Evolutionary conservation across 1,140 invertebrate species (phyloP).

Genomic region (Neodiprion fabricii): DNA sequence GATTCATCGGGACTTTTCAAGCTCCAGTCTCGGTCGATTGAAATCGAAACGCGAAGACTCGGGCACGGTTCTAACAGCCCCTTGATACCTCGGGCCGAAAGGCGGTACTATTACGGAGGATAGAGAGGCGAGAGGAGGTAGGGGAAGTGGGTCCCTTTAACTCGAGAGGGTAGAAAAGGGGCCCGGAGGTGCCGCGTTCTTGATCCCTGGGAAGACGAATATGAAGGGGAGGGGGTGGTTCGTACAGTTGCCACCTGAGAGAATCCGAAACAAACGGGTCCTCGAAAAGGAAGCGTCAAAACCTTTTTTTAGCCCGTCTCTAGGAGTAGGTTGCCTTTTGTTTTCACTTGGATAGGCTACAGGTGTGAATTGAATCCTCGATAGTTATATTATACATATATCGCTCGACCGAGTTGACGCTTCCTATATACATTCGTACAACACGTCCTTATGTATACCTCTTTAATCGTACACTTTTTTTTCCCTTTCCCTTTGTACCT

Average conservation of each 20-base stretch:
- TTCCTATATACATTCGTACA: too few relatives aligned
- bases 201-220: neutral
- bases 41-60: too few relatives aligned
- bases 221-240: neutral
- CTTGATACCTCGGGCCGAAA: neutral
- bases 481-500: neutral
- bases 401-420: neutral
- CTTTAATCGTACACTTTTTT: neutral
- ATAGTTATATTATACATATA: neutral
- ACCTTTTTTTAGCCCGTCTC: neutral
- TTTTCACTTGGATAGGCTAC: neutral
- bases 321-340: neutral
- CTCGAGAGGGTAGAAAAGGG: slow-evolving; percentile 4
- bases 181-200: neutral
- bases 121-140: too few relatives aligned
- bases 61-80: neutral
- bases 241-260: neutral
- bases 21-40: too few relatives aligned
- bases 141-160: neutral
- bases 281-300: neutral
- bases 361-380: neutral
- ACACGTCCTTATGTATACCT: neutral
- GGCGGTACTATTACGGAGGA: too few relatives aligned
- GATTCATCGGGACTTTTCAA: too few relatives aligned
- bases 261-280: neutral